Evolutionary conservation across 1,140 invertebrate species (phyloP).

Genomic region (Drosophila pseudoananassae): DNA sequence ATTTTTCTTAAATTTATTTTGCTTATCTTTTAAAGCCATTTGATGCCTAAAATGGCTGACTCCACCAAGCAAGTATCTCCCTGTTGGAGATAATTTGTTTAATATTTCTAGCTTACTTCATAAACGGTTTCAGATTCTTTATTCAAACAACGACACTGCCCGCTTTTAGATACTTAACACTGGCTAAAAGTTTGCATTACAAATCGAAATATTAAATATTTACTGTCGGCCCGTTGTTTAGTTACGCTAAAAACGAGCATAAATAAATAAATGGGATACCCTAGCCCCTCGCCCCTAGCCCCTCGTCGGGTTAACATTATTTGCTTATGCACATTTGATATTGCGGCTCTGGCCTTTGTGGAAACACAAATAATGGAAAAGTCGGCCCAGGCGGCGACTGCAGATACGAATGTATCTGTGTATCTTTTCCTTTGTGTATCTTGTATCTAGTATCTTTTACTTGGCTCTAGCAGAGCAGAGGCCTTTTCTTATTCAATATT

Average conservation of each 20-base stretch:
- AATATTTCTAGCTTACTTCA: too few relatives aligned
- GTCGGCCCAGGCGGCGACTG: neutral
- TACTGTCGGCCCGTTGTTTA: neutral
- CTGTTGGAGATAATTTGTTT: too few relatives aligned
- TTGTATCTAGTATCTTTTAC: constrained; percentile 15
- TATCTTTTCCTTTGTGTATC: constrained; percentile 6
- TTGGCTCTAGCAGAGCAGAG: neutral
- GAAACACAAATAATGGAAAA: constrained; percentile 21
- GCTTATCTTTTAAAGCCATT: too few relatives aligned
- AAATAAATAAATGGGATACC: neutral
- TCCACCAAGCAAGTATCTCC: too few relatives aligned
- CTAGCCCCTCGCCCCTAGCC: neutral
- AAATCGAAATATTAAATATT: constrained; percentile 2
- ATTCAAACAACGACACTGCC: too few relatives aligned
- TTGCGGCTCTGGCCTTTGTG: constrained; percentile 18
- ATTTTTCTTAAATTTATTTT: too few relatives aligned
- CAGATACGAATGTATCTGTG: constrained; percentile 22
- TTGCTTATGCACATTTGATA: constrained; percentile 41
- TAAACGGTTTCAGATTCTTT: too few relatives aligned
- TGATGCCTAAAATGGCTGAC: too few relatives aligned
- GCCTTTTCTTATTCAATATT: constrained; percentile 38
- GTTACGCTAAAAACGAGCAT: neutral
- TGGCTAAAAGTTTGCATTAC: neutral
- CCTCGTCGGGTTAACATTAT: constrained; percentile 22
- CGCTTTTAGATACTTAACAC: too few relatives aligned